Evolutionary conservation across 2,888 invertebrate species (phyloP), one percentile per base, ranked within the genome.

Genomic region (Platynereis dumerilii): DNA sequence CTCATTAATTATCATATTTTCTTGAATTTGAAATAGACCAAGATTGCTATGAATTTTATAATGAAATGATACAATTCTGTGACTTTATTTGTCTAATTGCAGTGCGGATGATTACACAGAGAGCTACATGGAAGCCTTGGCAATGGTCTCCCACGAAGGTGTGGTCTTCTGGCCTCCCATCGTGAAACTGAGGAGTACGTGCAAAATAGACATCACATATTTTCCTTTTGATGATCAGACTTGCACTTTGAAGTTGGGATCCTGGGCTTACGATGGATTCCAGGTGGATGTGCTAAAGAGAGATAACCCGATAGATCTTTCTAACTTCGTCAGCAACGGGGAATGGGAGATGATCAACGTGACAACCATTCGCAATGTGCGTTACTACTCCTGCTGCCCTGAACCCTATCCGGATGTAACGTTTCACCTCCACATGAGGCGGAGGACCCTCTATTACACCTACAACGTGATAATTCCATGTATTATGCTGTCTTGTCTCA

Each of bases 401-500:
- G 80, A 80, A 60, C 80, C 81, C 1, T 82, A 79, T 64, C 80
- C 80, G 28, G 82, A 82, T 68, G 80, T 82, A 55, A 87, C 86
- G n/a, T 86, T 87, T 69, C 84, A 83, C 48, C 78, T 87, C 44
- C 85, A 85, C 66, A 86, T 87, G 54, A 81, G 87, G 2, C 3
- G 87, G 28, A 84, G 86, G 69, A 86, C 86, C 1, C 80, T 87
- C 52, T 83, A 82, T 69, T 83, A 82, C 71, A 83, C 86, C 72
- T 86, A 87, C 77, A 88, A 88, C 78, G 86, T 88, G 45, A 86
- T 87, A 58, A 84, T 87, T 67, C 87, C 87, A 5, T 88, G 87
- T 75, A 84, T 87, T 75, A 85, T 88, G 84, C 82, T 87, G 91
- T 53, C 87, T 83, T 56, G 91, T 88, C 78, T 87, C 54, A 87